These are phyloP conservation scores for Karalla daura DNA, from an alignment of 2,797 vertebrate species.

Conservation along the genomic window DNA sequence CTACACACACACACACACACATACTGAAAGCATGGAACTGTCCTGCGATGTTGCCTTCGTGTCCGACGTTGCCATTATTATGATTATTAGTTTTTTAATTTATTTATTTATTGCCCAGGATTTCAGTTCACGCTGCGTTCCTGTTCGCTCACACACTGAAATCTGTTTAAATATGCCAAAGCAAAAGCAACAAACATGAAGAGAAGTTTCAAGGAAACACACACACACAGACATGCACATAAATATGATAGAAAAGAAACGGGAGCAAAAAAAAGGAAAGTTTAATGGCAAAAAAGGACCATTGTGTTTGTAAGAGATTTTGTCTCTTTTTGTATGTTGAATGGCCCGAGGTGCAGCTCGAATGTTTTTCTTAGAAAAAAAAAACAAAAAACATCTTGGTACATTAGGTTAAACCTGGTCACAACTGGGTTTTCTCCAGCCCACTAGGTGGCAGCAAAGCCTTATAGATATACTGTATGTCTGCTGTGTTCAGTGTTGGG, in stretches of 20 bases:
- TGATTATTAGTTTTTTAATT: too few species aligned
- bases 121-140: constrained; percentile 69
- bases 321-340: not conserved
- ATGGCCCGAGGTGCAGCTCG: constrained; percentile 18
- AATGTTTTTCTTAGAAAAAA: too few species aligned
- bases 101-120: constrained; percentile 73
- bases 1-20: constrained; percentile 12
- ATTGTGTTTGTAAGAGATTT: not conserved
- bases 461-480: constrained; percentile 1
- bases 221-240: too few species aligned
- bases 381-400: not conserved
- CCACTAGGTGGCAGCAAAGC: constrained; percentile 65
- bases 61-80: constrained; percentile 64
- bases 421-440: constrained; percentile 9
- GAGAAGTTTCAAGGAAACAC: too few species aligned
- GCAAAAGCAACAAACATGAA: constrained; percentile 4
- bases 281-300: constrained; percentile 1
- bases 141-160: constrained; percentile 24
- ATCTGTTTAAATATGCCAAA: constrained; percentile 58
- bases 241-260: not conserved
- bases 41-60: constrained; percentile 70
- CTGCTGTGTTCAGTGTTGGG: not conserved
- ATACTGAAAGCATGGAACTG: constrained; percentile 41
- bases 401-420: not conserved
- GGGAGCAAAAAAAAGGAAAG: not conserved